Evolutionary conservation across 1,140 invertebrate species (phyloP).

Genomic region (Pseudoatta argentina): DNA sequence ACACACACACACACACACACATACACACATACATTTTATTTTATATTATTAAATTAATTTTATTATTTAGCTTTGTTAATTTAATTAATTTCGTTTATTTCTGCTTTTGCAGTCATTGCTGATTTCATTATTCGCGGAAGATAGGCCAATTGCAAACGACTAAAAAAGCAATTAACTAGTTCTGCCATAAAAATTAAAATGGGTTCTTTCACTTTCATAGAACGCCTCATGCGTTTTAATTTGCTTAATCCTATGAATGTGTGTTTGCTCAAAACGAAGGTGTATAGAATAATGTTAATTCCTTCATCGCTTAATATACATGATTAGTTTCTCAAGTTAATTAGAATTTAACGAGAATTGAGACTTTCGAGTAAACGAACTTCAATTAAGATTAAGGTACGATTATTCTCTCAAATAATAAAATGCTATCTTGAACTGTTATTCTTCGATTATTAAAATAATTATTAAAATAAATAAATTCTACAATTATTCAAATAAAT

Average conservation of each 20-base stretch:
- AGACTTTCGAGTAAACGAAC: background rate
- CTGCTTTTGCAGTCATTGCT: background rate
- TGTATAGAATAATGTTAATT: background rate
- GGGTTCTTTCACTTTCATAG: background rate
- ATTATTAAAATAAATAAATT: background rate
- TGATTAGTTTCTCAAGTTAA: slow-evolving; percentile 15
- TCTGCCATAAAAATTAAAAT: slow-evolving; percentile 28
- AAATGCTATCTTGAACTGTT: background rate
- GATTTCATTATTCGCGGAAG: background rate
- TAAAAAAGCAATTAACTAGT: slow-evolving; percentile 28
- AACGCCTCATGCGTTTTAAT: slow-evolving; percentile 28
- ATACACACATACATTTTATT: background rate
- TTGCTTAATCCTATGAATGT: slow-evolving; percentile 18
- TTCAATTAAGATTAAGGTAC: slow-evolving; percentile 35
- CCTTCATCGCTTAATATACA: slow-evolving; percentile 9
- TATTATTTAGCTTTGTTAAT: background rate
- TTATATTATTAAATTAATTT: background rate
- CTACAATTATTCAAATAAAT: background rate
- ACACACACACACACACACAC: background rate
- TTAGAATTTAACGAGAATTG: slow-evolving; percentile 24
- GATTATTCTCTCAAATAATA: background rate
- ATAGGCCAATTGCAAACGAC: background rate
- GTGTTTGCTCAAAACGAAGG: slow-evolving; percentile 22
- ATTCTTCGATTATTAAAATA: background rate
- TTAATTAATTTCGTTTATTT: background rate